These are phyloP conservation scores for Drosophila leontia DNA, from an alignment of 1,140 invertebrate genomes.

Conservation along the genomic window DNA sequence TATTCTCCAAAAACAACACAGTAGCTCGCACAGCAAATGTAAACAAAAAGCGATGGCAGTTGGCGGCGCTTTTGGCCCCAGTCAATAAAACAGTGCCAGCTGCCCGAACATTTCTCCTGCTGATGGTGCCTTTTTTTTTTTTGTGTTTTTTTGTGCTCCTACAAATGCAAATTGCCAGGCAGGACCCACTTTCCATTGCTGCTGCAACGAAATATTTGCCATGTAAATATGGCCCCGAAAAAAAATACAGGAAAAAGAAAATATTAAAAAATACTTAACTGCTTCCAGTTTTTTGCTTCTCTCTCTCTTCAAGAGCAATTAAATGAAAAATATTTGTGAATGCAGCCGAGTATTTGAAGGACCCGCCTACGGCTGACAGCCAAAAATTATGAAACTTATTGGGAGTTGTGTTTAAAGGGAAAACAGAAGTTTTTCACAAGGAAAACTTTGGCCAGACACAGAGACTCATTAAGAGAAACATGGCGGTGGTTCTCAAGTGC, in stretches of 20 bases:
- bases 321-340: conserved; percentile 79
- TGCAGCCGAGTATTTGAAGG: conserved; percentile 61
- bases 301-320: conserved; percentile 65
- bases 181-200: conserved; percentile 21
- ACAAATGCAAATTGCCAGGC: conserved; percentile 61
- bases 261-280: conserved; percentile 17
- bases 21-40: conserved; percentile 36
- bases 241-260: conserved; percentile 6
- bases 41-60: conserved; percentile 65
- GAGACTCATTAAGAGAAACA: conserved; percentile 41
- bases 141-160: conserved; percentile 9
- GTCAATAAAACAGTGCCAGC: conserved; percentile 76
- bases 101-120: conserved; percentile 37
- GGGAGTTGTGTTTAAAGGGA: conserved; percentile 35
- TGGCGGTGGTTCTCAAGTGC: conserved; percentile 36
- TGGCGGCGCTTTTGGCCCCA: conserved; percentile 48
- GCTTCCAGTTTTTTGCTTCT: conserved; percentile 1
- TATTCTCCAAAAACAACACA: conserved; percentile 78
- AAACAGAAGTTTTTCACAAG: conserved; percentile 10
- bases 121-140: conserved; percentile 2
- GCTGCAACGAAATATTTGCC: conserved; percentile 65
- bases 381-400: conserved; percentile 37
- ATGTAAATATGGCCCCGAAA: conserved; percentile 68
- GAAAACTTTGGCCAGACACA: conserved; percentile 21
- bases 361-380: conserved; percentile 18